A percentile compares a stretch with the other conserved stretches of the same genome.
Evolutionary conservation across 2,113 vertebrate species (phyloP).

Genomic region (Butorides virescens): DNA sequence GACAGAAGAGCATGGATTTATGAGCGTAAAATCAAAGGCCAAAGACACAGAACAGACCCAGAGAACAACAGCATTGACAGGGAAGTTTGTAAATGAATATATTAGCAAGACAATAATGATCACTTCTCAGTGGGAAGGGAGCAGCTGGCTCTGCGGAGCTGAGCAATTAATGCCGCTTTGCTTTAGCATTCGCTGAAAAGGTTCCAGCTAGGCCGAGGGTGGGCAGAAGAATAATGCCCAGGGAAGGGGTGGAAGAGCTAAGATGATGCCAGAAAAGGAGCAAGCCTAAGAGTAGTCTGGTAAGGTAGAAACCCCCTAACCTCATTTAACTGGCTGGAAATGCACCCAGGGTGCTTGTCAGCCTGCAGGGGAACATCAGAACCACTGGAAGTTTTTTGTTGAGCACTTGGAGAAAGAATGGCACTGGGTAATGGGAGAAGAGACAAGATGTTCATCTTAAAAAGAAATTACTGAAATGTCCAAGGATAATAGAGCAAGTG

Average conservation of each 20-base stretch:
- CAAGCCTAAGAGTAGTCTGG: neutral
- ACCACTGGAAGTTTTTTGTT: neutral
- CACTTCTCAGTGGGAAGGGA: neutral
- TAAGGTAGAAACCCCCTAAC: neutral
- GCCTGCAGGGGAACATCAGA: neutral
- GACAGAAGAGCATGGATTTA: neutral
- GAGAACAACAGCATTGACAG: neutral
- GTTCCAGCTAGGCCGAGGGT: fast-evolving
- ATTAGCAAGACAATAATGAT: neutral
- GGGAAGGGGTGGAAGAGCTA: neutral
- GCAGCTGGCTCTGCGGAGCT: neutral
- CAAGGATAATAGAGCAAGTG: neutral
- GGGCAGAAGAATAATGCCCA: neutral
- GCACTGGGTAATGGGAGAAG: neutral
- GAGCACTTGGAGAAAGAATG: neutral
- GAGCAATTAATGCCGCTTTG: neutral
- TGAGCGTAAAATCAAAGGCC: neutral
- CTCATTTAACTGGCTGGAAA: neutral
- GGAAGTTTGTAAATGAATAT: neutral
- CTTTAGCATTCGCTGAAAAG: neutral
- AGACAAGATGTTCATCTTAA: neutral
- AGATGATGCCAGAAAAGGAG: neutral
- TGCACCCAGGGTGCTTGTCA: neutral
- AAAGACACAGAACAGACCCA: neutral
- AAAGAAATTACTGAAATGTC: neutral